Evolutionary conservation across 2,888 invertebrate species (phyloP), one percentile per base, ranked within the genome.

Genomic region (Nephrotoma flavescens): DNA sequence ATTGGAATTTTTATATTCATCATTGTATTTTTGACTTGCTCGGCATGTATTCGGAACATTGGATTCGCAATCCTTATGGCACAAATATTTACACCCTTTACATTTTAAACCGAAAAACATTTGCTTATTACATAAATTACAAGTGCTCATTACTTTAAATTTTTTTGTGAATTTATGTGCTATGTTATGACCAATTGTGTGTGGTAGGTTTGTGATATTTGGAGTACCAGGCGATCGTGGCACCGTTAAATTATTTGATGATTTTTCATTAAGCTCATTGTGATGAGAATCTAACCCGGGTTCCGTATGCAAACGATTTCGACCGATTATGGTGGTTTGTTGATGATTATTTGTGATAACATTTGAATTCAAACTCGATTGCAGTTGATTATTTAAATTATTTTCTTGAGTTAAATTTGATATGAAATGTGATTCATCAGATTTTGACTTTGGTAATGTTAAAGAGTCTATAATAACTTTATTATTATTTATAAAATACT

Each of bases 41-140:
- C 97, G 97, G 92, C 99, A 99, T 52, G 97, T 97, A 0, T 97
- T 97, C 88, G 98, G 96, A 88, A 97, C 98, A 93, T 96, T 97
- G 86, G 95, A 94, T 89, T 97, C 97, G 90, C 98, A 98, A 90
- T 97, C 97, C 89, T 94, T 94, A 91, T 92, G 92, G 88, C 92
- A 92, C 47, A 91, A 96, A 90, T 97, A 98, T 93, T 97, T 98
- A 94, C 98, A 98, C 92, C 98, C 97, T 91, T 96, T 97, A 92
- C 98, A 98, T 92, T 96, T 97, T 89, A 97, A 93, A 7, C 96
- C 96, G 90, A 96, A 95, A 89, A 96, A 95, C 94, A 97, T 96
- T 91, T 96, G 96, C 90, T 96, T 96, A 89, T 96, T 95, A 92
- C 98, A 98, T 90, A 95, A 95, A 92, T 97, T 96, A 92, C 98